Conservation (phyloP, 2,797 vertebrate genomes). For the Galaxias olidus region DNA sequence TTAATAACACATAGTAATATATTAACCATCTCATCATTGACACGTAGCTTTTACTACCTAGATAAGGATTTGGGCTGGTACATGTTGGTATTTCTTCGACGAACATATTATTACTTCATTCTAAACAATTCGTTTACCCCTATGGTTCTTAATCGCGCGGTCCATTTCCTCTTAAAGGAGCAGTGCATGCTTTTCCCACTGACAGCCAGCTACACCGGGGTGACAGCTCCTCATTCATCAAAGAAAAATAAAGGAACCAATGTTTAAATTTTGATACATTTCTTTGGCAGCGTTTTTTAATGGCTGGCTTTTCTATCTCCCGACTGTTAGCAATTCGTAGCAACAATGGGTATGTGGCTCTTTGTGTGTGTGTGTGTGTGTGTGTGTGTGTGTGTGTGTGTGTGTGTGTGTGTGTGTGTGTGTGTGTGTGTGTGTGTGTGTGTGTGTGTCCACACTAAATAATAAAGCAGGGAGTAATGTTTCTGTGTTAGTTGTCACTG, state of each 20-base stretch:
- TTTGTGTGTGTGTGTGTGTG: too few species aligned
- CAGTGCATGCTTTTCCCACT: not conserved
- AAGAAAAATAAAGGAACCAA: not conserved
- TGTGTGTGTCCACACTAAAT: too few species aligned
- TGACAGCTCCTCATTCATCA: not conserved
- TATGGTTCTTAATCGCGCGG: not conserved
- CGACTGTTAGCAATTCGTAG: not conserved
- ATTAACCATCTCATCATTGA: not conserved
- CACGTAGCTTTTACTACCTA: too few species aligned
- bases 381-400: too few species aligned
- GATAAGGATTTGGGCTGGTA: not conserved
- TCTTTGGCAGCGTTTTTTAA: not conserved
- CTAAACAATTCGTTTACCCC: not conserved
- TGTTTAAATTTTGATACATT: not conserved
- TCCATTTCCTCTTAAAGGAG: constrained; percentile 8
- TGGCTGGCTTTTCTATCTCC: not conserved
- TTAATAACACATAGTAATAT: too few species aligned
- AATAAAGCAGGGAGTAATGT: too few species aligned
- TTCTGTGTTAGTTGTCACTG: too few species aligned
- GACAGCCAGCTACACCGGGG: not conserved
- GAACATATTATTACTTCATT: not conserved
- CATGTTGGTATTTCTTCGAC: too few species aligned
- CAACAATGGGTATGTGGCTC: too few species aligned
- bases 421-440: too few species aligned
- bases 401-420: too few species aligned